phyloP scores from a whole-genome alignment of 2,113 vertebrate genomes.

The Ictidomys tridecemlineatus region DNA sequence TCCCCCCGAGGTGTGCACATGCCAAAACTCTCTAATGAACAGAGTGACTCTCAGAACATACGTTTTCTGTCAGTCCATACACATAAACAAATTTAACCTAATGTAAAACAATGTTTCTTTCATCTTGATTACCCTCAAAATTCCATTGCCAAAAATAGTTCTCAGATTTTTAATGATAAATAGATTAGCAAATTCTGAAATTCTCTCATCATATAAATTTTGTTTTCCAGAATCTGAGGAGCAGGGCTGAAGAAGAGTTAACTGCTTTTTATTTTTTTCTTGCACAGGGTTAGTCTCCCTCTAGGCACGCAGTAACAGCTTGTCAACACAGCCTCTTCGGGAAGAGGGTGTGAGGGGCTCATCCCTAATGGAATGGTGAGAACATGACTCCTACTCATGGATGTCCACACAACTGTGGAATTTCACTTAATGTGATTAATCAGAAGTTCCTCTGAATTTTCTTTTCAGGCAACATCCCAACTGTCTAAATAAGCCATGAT shows the following conservation, averaged over 20 bases:
- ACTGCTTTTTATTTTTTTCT: no score
- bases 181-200: not conserved
- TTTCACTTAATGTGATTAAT: not conserved
- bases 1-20: not conserved
- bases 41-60: not conserved
- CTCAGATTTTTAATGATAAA: not conserved
- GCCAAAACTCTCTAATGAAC: no score
- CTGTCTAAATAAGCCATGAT: not conserved
- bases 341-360: not conserved
- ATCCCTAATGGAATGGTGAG: not conserved
- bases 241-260: not conserved
- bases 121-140: not conserved
- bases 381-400: not conserved
- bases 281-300: not conserved
- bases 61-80: not conserved
- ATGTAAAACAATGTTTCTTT: not conserved
- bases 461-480: not conserved
- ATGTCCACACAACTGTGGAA: not conserved
- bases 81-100: not conserved
- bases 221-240: no score
- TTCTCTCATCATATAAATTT: no score
- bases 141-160: not conserved
- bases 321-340: not conserved
- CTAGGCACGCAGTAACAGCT: not conserved
- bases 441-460: not conserved